Conservation (phyloP, 2,888 invertebrate species). For the Pristionchus japonicus region DNA sequence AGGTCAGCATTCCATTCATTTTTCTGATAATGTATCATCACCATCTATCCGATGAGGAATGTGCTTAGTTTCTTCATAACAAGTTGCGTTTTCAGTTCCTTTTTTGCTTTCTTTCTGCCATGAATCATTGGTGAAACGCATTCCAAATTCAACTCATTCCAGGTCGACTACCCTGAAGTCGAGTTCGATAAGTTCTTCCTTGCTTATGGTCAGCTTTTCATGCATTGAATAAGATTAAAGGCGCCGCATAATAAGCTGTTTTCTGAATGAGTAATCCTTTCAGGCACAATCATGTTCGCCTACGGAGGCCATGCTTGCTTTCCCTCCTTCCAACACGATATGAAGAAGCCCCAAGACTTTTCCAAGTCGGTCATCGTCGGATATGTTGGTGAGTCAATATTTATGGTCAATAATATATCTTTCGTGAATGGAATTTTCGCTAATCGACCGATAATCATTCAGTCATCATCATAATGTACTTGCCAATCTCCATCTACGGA, state of each 20-base stretch:
- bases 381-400: conserved; percentile 15
- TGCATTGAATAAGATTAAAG: too few species aligned
- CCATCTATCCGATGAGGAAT: neutral
- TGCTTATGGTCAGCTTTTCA: conserved; percentile 79
- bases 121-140: neutral
- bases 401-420: too few species aligned
- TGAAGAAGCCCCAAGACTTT: conserved; percentile 40
- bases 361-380: conserved; percentile 14
- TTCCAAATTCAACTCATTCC: neutral
- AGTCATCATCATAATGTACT: conserved; percentile 55
- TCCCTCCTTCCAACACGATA: conserved; percentile 47
- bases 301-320: conserved; percentile 44
- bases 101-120: too few species aligned
- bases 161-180: conserved; percentile 78
- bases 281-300: conserved; percentile 44
- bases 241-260: too few species aligned
- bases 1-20: neutral
- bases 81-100: too few species aligned
- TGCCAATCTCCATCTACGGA: conserved; percentile 56
- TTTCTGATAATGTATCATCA: neutral
- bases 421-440: neutral
- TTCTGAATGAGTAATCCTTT: neutral
- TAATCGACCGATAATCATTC: neutral
- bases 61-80: neutral
- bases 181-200: conserved; percentile 82